Conservation (phyloP, 2,113 vertebrate species). For the Morone chrysops region DNA sequence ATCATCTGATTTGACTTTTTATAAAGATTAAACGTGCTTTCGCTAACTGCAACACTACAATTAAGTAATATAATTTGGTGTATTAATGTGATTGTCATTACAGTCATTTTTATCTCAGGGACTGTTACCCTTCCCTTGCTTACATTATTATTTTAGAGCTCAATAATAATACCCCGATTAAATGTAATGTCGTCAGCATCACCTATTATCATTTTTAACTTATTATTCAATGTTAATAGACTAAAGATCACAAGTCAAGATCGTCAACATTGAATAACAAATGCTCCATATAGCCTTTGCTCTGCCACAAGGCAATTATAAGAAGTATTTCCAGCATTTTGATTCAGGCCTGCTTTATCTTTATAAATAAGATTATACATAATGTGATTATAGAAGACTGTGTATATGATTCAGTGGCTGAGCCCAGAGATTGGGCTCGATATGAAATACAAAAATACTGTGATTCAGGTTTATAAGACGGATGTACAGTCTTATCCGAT, state of each 20-base stretch:
- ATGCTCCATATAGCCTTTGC: neutral
- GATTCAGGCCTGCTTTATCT: neutral
- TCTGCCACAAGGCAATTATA: neutral
- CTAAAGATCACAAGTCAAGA: neutral
- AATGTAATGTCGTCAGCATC: neutral
- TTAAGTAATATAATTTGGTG: neutral
- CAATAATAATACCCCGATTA: neutral
- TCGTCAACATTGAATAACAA: neutral
- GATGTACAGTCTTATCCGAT: neutral
- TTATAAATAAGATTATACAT: neutral
- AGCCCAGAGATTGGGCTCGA: neutral
- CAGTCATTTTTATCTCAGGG: neutral
- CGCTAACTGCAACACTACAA: neutral
- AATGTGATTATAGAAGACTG: neutral
- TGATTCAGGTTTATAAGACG: neutral
- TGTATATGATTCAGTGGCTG: neutral
- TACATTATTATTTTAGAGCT: neutral
- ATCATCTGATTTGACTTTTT: neutral
- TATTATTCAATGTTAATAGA: neutral
- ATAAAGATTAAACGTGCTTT: neutral
- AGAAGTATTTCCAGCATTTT: neutral
- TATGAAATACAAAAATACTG: conserved; percentile 10
- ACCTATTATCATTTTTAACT: neutral
- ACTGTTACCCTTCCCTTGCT: neutral
- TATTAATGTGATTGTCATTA: neutral